Percentiles rank a stretch among this genome's conserved stretches.
phyloP scores from a whole-genome alignment of 2,888 invertebrate species.

The Cryptus armator region DNA sequence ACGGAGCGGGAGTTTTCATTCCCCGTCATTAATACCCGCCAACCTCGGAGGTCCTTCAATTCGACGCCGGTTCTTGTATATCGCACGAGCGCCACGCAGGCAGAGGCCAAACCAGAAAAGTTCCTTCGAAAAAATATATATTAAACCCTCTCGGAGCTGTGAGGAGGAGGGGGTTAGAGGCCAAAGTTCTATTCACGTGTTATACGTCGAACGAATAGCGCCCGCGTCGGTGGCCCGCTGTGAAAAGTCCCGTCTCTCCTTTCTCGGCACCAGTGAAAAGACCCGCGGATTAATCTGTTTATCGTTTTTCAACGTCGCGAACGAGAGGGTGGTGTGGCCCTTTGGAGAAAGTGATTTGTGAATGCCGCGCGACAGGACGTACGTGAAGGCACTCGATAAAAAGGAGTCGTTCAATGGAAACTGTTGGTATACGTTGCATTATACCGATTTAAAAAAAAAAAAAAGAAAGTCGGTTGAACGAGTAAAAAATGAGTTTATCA shows the following conservation, averaged over 20 bases:
- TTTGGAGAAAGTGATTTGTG: constrained; percentile 39
- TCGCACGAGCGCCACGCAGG: not conserved
- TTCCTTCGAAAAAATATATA: constrained; percentile 33
- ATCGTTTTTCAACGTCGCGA: constrained; percentile 38
- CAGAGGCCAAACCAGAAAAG: constrained; percentile 10
- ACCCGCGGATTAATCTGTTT: constrained; percentile 49
- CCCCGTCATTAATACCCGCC: constrained; percentile 53
- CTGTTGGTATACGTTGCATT: not conserved
- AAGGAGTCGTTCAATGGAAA: constrained; percentile 10
- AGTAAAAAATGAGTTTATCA: not conserved
- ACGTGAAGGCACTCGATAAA: constrained; percentile 35
- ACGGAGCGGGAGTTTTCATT: constrained; percentile 25
- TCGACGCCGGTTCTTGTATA: constrained; percentile 11
- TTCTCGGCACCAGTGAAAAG: constrained; percentile 43
- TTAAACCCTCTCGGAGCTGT: constrained; percentile 1
- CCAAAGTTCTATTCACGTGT: constrained; percentile 43
- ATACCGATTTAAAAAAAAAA: not conserved
- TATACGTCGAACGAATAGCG: constrained; percentile 29
- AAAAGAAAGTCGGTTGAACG: constrained; percentile 1
- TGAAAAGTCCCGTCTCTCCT: constrained; percentile 11
- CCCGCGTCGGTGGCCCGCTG: not conserved
- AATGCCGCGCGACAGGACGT: constrained; percentile 17
- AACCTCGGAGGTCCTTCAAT: constrained; percentile 26
- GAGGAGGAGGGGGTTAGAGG: too few relatives aligned
- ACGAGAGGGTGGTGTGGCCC: not conserved